Evolutionary conservation across 2,797 vertebrate species (phyloP).

Genomic region (Crocodylus rhombifer): DNA sequence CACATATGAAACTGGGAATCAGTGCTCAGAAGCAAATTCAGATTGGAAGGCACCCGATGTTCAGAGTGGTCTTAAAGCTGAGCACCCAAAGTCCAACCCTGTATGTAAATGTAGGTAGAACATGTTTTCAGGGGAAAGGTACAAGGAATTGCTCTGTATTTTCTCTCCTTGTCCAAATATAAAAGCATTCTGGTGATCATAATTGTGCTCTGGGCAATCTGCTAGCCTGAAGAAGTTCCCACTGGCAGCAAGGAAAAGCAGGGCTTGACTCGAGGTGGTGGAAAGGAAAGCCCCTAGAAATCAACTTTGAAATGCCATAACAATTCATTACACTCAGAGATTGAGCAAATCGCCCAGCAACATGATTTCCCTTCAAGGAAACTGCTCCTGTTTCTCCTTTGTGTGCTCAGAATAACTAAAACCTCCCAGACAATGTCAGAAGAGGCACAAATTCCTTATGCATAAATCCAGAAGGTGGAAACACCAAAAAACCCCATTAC

Average conservation of each 20-base stretch:
- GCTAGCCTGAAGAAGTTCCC: not conserved
- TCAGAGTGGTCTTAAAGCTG: too few relatives aligned
- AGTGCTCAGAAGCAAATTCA: not conserved
- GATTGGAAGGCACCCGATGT: not conserved
- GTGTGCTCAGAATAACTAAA: not conserved
- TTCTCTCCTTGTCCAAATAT: not conserved
- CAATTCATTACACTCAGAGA: not conserved
- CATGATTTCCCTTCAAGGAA: not conserved
- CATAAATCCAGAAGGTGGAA: not conserved
- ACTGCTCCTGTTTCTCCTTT: not conserved
- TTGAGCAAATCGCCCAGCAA: not conserved
- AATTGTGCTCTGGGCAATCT: not conserved
- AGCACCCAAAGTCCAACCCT: not conserved
- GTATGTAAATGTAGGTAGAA: not conserved
- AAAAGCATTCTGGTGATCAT: constrained; percentile 1
- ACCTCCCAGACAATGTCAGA: not conserved
- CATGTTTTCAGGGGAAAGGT: not conserved
- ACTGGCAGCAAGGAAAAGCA: constrained; percentile 3
- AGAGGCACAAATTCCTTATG: not conserved
- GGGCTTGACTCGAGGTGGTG: fast-evolving
- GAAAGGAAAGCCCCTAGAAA: constrained; percentile 1
- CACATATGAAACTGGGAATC: fast-evolving
- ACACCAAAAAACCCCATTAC: not conserved
- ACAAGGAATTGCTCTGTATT: not conserved
- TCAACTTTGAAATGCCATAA: not conserved